Evolutionary conservation across 1,140 invertebrate species (phyloP).

Genomic region (Procambarus virginalis): DNA sequence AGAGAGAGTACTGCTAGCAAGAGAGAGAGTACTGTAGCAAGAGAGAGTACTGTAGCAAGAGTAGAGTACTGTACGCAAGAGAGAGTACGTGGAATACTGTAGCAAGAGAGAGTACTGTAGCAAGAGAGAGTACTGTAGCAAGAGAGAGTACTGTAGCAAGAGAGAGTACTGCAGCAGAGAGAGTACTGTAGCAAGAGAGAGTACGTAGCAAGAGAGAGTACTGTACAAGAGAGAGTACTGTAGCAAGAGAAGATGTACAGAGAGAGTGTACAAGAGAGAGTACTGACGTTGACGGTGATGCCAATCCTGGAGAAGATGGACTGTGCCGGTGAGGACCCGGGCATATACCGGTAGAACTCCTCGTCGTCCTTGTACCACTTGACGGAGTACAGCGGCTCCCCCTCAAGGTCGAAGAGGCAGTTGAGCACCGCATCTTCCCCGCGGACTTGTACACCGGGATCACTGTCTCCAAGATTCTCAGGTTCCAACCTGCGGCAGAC

Average conservation of each 20-base stretch:
- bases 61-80: no score
- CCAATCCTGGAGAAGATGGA: conserved; percentile 81
- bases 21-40: no score
- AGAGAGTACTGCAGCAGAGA: neutral
- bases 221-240: no score
- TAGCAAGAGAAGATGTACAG: no score
- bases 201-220: neutral
- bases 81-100: no score
- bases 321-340: conserved; percentile 78
- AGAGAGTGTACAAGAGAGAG: no score
- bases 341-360: conserved; percentile 89
- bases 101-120: no score
- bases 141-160: no score
- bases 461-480: conserved; percentile 80
- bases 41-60: no score
- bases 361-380: conserved; percentile 92
- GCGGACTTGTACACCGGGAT: conserved; percentile 82
- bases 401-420: conserved; percentile 86
- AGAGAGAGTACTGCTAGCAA: neutral
- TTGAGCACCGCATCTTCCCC: conserved; percentile 82
- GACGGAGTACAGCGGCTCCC: conserved; percentile 86
- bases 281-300: conserved; percentile 84
- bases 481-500: conserved; percentile 38
- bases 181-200: neutral
- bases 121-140: no score